Evolutionary conservation across 2,797 vertebrate species (phyloP).

Genomic region (Myiotriccus ornatus): DNA sequence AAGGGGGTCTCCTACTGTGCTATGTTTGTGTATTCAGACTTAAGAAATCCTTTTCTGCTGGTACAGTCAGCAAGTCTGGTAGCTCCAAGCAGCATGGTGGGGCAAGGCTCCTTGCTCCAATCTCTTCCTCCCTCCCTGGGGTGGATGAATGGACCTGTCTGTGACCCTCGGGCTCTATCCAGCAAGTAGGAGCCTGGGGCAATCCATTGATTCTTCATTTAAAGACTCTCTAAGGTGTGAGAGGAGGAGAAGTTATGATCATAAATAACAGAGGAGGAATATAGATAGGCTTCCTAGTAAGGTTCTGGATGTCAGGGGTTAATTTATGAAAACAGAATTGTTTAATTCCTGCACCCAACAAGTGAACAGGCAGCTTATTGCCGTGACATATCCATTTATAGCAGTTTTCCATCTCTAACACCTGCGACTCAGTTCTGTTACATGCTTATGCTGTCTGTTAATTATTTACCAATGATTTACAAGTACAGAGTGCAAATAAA

Average conservation of each 20-base stretch:
- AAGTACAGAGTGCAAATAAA: slow-evolving; percentile 29
- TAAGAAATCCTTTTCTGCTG: not conserved
- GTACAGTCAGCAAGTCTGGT: not conserved
- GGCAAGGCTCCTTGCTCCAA: not conserved
- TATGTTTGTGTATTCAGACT: accelerated
- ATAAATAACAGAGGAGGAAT: not conserved
- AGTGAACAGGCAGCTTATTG: slow-evolving; percentile 33
- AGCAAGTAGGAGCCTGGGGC: not conserved
- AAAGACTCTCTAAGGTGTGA: not conserved
- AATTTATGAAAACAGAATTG: not conserved
- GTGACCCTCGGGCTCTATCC: not conserved
- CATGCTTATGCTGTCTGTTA: slow-evolving; percentile 25
- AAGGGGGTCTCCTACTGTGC: not conserved
- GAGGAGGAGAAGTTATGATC: not conserved
- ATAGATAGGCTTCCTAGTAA: not conserved
- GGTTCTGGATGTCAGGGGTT: not conserved
- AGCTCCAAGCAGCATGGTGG: not conserved
- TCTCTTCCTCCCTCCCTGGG: not conserved
- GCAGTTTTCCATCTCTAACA: slow-evolving; percentile 18
- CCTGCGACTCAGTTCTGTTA: slow-evolving; percentile 47
- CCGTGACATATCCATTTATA: slow-evolving; percentile 51
- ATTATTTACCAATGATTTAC: slow-evolving; percentile 47
- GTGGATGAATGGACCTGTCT: not conserved
- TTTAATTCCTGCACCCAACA: slow-evolving; percentile 15
- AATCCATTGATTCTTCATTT: not conserved